Percentiles rank a stretch among this genome's conserved stretches.
Conservation (phyloP, 2,888 invertebrate species). For the Norana najaformis region DNA sequence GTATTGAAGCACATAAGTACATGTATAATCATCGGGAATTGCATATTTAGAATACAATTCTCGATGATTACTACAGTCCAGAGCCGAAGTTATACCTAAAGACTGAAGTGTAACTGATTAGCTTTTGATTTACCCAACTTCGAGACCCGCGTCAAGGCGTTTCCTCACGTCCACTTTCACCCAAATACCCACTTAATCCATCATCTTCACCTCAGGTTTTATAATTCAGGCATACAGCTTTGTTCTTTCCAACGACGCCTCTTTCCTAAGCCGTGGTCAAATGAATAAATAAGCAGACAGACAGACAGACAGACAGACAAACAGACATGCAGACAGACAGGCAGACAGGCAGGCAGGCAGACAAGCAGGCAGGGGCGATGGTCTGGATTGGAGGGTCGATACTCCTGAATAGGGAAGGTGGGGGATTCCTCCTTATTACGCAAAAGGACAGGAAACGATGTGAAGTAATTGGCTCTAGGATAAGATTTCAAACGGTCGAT, state of each 20-base stretch:
- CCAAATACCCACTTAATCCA: neutral
- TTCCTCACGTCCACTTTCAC: neutral
- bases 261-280: neutral
- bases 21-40: neutral
- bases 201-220: too few relatives aligned
- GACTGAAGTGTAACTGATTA: too few relatives aligned
- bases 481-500: neutral
- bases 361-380: neutral
- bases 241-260: neutral
- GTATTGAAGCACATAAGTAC: too few relatives aligned
- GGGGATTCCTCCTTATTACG: neutral
- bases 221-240: neutral
- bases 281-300: neutral
- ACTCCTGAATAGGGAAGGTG: neutral
- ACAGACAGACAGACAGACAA: neutral
- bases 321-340: neutral
- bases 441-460: conserved; percentile 13
- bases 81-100: neutral
- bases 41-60: neutral
- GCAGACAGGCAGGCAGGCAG: neutral
- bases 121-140: neutral
- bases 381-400: too few relatives aligned
- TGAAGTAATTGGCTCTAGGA: conserved; percentile 7
- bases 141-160: neutral
- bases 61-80: neutral